Evolutionary conservation across 23 tunicate genomes (phyloP), one percentile per base, ranked within the genome.

Genomic region (Ascidia mentula): DNA sequence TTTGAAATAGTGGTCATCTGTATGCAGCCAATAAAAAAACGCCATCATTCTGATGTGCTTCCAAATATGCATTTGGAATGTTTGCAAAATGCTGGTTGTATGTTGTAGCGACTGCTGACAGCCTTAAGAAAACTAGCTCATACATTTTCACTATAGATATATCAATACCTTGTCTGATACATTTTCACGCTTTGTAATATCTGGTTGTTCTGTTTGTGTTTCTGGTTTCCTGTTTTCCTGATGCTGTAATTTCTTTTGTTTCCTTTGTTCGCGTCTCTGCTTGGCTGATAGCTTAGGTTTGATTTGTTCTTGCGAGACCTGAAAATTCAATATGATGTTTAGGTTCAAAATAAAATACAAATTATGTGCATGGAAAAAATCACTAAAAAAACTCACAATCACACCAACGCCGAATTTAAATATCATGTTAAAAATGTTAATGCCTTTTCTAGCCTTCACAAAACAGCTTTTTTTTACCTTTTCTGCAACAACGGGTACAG

Each of bases 261-360:
- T 89, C 40, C 79, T 91, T 0, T 32, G 45, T 38, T 91, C 90
- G 32, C 97, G 79, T 37, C 78, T 77, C 72, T 91, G 90, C 71
- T 91, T 91, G 33, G 97, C 97, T 6, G 97, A 91, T 73, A 91
- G n/a, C 0, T 77, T 38, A 18, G 75, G 86, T 73, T 88, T 88
- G 46, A 34, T 60, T 8, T 35, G 17, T 9, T 53, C 65, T 70
- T 70, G 74, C 3, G 74, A 4, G 32, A 70, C 74, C 74, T 70
- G 31, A 3, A 34, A 34, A 3, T n/a, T n/a, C n/a, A n/a, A 70
- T 22, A 70, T 28, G 18, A 32, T 6, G 15, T 69, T 24, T 31
- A 24, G 20, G 9, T 20, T 12, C 38, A 70, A 28, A 70, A 33
- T 70, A 17, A 70, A 65, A 24, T 65, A 65, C 15, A 26, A 65